A percentile compares a stretch with the other conserved stretches of the same genome.
Evolutionary conservation across 2,888 invertebrate species (phyloP).

Genomic region (Dioctria linearis): DNA sequence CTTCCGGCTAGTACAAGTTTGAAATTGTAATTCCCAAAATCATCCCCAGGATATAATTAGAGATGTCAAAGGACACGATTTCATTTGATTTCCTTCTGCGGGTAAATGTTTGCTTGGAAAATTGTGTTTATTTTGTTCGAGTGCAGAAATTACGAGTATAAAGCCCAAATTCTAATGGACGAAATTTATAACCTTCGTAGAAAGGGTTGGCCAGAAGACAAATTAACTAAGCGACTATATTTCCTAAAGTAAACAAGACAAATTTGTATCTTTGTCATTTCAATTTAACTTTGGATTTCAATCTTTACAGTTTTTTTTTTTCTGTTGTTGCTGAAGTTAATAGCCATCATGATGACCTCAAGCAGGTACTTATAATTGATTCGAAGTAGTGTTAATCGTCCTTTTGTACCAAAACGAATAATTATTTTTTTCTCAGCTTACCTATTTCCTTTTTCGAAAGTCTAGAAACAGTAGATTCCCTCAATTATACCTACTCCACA

Average conservation of each 20-base stretch:
- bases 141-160: background rate
- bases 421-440: background rate
- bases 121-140: conserved; percentile 30
- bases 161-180: background rate
- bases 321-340: too few relatives aligned
- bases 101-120: conserved; percentile 10
- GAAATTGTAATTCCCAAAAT: too few relatives aligned
- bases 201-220: conserved; percentile 5
- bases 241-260: background rate
- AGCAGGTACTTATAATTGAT: too few relatives aligned
- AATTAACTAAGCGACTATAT: background rate
- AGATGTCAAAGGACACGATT: conserved; percentile 37
- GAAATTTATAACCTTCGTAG: conserved; percentile 5
- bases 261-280: background rate
- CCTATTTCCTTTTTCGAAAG: background rate
- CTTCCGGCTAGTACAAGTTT: too few relatives aligned
- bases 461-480: background rate
- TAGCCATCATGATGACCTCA: too few relatives aligned
- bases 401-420: too few relatives aligned
- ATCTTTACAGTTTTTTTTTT: too few relatives aligned
- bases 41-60: conserved; percentile 3
- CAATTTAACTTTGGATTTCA: too few relatives aligned
- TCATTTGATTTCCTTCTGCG: conserved; percentile 8
- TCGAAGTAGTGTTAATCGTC: too few relatives aligned
- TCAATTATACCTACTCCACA: background rate